These are phyloP conservation scores for Melipona quadrifasciata DNA, from an alignment of 1,140 invertebrate genomes.

Conservation along the genomic window DNA sequence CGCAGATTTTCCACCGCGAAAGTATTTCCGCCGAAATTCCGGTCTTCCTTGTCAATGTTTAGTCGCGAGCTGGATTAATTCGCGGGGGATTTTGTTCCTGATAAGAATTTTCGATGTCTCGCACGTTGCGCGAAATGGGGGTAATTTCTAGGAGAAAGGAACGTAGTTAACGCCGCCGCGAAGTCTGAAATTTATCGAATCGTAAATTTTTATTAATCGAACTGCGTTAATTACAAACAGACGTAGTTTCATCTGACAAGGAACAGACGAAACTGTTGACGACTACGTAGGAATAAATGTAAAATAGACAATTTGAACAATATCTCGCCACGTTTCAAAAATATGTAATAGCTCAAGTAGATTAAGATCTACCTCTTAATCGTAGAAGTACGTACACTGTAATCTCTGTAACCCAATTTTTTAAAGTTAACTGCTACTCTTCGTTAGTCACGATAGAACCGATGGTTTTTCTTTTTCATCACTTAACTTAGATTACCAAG, in stretches of 20 bases:
- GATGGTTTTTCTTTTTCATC: slow-evolving; percentile 29
- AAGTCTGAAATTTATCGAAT: too few relatives aligned
- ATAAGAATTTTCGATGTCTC: background rate
- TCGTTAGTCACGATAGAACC: slow-evolving; percentile 11
- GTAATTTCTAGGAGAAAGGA: background rate
- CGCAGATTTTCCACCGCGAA: background rate
- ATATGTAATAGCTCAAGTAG: background rate
- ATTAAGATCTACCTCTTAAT: background rate
- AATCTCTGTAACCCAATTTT: slow-evolving; percentile 32
- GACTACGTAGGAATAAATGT: too few relatives aligned
- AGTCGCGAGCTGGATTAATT: background rate
- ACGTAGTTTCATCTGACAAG: background rate
- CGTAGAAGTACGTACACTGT: background rate
- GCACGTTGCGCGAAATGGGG: background rate
- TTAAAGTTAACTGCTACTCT: background rate
- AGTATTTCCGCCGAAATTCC: background rate
- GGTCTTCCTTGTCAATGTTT: background rate
- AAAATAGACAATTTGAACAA: background rate
- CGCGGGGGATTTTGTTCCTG: background rate
- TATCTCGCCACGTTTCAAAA: too few relatives aligned
- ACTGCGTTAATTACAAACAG: too few relatives aligned
- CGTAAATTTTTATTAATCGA: too few relatives aligned
- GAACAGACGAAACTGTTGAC: too few relatives aligned
- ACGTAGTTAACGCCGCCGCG: background rate
- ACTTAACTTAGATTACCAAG: slow-evolving; percentile 35